Conservation (phyloP, 92 coral and sea anemone species). For the Anthopleura xanthogrammica region DNA sequence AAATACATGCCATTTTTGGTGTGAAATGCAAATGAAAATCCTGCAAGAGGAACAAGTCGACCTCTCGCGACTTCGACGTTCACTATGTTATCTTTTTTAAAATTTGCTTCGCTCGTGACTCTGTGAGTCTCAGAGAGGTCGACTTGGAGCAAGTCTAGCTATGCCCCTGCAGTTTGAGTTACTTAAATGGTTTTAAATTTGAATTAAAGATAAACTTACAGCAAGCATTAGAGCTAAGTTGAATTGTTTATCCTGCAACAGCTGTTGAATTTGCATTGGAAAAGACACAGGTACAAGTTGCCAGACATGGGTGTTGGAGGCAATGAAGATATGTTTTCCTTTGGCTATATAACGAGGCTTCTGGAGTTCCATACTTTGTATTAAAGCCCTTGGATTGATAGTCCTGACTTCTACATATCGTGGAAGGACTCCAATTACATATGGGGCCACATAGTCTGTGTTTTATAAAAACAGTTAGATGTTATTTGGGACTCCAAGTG, state of each 20-base stretch:
- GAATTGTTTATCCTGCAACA: conserved; percentile 91
- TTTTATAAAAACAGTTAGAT: too few relatives aligned
- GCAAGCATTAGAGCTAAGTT: conserved; percentile 94
- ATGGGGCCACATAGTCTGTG: conserved; percentile 83
- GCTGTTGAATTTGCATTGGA: conserved; percentile 97
- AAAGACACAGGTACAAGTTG: conserved; percentile 92
- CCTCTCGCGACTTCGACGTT: too few relatives aligned
- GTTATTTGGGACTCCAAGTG: too few relatives aligned
- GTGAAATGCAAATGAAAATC: too few relatives aligned
- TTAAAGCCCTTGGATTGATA: conserved; percentile 82
- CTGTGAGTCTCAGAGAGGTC: too few relatives aligned
- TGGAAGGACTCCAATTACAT: conserved; percentile 89
- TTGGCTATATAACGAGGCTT: conserved; percentile 81
- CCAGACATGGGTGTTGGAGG: conserved; percentile 94
- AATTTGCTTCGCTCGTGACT: too few relatives aligned
- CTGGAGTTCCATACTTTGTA: conserved; percentile 92
- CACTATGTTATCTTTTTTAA: too few relatives aligned
- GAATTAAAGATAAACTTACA: conserved; percentile 46
- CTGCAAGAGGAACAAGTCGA: too few relatives aligned
- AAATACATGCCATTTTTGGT: too few relatives aligned
- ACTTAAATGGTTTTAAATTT: too few relatives aligned
- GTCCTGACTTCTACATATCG: conserved; percentile 94
- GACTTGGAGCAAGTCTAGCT: too few relatives aligned
- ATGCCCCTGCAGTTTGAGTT: too few relatives aligned
- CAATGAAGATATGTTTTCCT: conserved; percentile 86